Conservation (phyloP, 1,140 invertebrate species). For the Cepaea nemoralis region DNA sequence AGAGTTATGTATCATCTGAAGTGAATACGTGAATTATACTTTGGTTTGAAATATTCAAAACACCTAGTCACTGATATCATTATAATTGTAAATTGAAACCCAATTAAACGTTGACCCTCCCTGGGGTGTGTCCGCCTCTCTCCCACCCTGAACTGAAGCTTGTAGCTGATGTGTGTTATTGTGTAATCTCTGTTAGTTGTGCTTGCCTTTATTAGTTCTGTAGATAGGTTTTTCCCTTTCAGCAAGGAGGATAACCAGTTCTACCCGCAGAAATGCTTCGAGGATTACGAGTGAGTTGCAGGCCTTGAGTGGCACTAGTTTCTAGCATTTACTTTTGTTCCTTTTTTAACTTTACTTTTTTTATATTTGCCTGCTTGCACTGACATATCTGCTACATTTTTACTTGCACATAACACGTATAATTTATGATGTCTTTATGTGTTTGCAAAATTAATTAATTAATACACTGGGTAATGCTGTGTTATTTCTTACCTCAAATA, state of each 20-base stretch:
- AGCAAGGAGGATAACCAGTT: conserved; percentile 42
- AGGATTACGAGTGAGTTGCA: conserved; percentile 66
- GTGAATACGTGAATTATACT: too few species aligned
- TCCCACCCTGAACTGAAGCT: background rate
- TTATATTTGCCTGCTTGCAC: conserved; percentile 23
- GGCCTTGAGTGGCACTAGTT: conserved; percentile 19
- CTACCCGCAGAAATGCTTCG: conserved; percentile 61
- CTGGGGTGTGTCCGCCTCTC: too few species aligned
- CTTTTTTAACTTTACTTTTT: conserved; percentile 24
- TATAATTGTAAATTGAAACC: too few species aligned
- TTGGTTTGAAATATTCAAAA: too few species aligned
- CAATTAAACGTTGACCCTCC: too few species aligned
- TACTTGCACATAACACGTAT: background rate
- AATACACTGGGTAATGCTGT: too few species aligned
- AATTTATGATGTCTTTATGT: background rate
- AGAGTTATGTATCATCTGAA: too few species aligned
- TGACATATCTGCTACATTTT: background rate
- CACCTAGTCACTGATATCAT: too few species aligned
- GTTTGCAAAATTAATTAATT: background rate
- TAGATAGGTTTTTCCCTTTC: conserved; percentile 35
- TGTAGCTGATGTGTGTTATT: background rate
- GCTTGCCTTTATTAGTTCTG: background rate
- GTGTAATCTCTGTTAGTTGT: background rate
- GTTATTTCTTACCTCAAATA: too few species aligned
- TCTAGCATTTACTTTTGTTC: conserved; percentile 23